Percentiles rank a stretch among this genome's conserved stretches.
These are phyloP conservation scores for Amblyraja radiata DNA, from an alignment of 2,797 vertebrate species.

Conservation along the genomic window DNA sequence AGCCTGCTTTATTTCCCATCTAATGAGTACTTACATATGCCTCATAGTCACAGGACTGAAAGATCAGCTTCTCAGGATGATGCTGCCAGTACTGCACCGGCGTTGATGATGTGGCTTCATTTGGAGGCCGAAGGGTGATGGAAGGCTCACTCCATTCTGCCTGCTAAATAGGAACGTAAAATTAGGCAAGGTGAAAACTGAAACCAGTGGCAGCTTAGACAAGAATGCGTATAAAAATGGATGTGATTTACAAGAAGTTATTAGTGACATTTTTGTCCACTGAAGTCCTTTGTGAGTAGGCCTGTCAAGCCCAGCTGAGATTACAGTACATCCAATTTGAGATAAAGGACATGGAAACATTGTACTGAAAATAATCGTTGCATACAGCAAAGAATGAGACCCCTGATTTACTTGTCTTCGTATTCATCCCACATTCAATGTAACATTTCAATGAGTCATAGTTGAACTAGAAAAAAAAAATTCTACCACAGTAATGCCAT, in stretches of 20 bases:
- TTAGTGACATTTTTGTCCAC: not conserved
- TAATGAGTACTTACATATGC: conserved; percentile 83
- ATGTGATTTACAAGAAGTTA: not conserved
- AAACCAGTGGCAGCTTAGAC: not conserved
- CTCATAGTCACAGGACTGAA: conserved; percentile 98
- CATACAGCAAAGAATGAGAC: not conserved
- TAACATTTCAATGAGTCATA: not conserved
- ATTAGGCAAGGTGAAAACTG: not conserved
- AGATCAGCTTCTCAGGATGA: conserved; percentile 98
- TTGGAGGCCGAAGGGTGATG: conserved; percentile 91
- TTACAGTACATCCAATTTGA: not conserved
- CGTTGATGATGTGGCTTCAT: conserved; percentile 93
- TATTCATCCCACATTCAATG: not conserved
- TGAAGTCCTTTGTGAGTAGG: not conserved
- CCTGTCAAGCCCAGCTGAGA: not conserved
- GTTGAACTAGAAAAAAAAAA: not conserved
- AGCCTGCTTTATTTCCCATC: not conserved
- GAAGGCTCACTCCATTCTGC: conserved; percentile 97
- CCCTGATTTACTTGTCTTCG: not conserved
- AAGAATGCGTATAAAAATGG: not conserved
- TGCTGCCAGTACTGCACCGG: conserved; percentile 99
- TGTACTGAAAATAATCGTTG: not conserved
- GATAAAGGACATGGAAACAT: not conserved
- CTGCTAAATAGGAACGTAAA: conserved; percentile 64
- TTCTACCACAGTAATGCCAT: not conserved